Percentiles rank a stretch among this genome's conserved stretches.
Evolutionary conservation across 1,140 invertebrate genomes (phyloP).

Genomic region (Aphis gossypii): DNA sequence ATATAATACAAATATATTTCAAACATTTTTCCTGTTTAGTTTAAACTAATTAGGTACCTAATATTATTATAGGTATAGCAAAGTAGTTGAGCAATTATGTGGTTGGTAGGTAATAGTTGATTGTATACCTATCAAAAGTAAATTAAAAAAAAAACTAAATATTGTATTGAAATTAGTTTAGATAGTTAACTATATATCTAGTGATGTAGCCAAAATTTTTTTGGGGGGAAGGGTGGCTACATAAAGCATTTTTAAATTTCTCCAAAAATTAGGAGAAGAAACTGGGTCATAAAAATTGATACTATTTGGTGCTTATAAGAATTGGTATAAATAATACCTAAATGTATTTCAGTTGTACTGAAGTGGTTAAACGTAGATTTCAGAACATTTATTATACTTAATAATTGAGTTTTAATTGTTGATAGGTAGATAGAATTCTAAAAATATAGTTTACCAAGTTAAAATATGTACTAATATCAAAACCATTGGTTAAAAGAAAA

Average conservation of each 20-base stretch:
- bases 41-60: background rate
- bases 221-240: background rate
- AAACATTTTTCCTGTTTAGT: background rate
- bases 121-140: background rate
- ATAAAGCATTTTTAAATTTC: background rate
- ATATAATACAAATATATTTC: background rate
- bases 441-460: background rate
- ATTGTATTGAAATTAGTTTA: background rate
- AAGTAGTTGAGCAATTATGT: background rate
- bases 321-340: background rate
- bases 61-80: background rate
- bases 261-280: background rate
- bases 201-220: background rate
- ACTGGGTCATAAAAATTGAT: background rate
- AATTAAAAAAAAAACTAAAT: background rate
- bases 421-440: background rate
- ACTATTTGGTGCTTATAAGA: no score
- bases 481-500: background rate
- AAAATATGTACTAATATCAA: background rate
- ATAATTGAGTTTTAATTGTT: no score
- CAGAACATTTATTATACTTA: background rate
- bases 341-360: background rate
- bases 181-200: background rate
- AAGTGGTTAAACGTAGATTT: background rate
- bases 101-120: background rate